Evolutionary conservation across 2,888 invertebrate genomes (phyloP).

Genomic region (Andrena praecox): DNA sequence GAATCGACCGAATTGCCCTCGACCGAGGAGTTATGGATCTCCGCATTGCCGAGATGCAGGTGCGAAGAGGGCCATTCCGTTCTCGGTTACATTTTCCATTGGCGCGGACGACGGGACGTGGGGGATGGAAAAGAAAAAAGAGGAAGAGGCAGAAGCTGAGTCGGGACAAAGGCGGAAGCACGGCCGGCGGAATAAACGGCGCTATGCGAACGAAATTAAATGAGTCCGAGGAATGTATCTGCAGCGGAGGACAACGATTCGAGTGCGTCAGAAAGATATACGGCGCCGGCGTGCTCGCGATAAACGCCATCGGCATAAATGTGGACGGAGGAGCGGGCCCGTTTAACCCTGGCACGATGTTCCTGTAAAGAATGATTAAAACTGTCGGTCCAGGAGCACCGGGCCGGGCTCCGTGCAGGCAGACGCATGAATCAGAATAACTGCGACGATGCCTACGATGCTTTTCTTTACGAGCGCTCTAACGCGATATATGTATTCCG

Average conservation of each 20-base stretch:
- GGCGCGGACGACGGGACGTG: constrained; percentile 31
- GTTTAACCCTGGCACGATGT: constrained; percentile 45
- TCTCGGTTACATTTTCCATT: constrained; percentile 65
- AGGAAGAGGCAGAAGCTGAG: background rate
- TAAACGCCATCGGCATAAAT: constrained; percentile 65
- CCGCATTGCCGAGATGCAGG: constrained; percentile 68
- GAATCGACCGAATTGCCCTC: constrained; percentile 72
- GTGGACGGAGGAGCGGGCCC: constrained; percentile 33
- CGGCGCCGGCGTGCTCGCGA: constrained; percentile 65
- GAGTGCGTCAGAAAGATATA: constrained; percentile 67
- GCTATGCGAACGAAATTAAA: constrained; percentile 70
- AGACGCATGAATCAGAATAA: constrained; percentile 24
- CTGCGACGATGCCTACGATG: constrained; percentile 7
- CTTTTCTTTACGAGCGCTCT: background rate
- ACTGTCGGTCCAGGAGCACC: constrained; percentile 1
- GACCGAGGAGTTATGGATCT: constrained; percentile 69
- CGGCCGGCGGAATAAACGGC: constrained; percentile 62
- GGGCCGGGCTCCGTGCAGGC: background rate
- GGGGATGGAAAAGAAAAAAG: background rate
- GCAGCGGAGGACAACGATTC: constrained; percentile 45
- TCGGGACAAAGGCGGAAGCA: constrained; percentile 18
- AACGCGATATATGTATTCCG: background rate
- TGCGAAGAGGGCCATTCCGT: constrained; percentile 62
- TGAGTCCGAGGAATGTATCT: constrained; percentile 64
- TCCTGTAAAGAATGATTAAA: constrained; percentile 57